Conservation (phyloP, 2,888 invertebrate genomes). For the Phania funesta region DNA sequence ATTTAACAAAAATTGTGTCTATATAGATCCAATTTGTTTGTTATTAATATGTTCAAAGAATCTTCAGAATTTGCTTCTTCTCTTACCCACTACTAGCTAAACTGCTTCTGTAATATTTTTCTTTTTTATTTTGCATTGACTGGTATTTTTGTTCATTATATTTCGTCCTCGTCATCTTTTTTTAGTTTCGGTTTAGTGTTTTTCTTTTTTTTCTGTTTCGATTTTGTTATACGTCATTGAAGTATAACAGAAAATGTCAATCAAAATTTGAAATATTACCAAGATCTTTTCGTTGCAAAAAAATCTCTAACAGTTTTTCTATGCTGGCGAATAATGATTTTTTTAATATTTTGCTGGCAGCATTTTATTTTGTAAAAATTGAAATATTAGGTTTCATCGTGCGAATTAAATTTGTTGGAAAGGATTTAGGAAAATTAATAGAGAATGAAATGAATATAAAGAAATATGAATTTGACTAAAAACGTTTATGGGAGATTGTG, state of each 20-base stretch:
- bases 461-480: no score
- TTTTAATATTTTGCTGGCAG: constrained; percentile 49
- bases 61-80: not conserved
- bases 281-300: constrained; percentile 37
- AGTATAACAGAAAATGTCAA: constrained; percentile 65
- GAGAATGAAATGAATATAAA: not conserved
- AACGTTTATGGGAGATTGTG: no score
- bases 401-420: constrained; percentile 9
- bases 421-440: not conserved
- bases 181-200: constrained; percentile 34
- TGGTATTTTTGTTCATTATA: constrained; percentile 34
- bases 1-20: no score
- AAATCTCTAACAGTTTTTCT: constrained; percentile 22
- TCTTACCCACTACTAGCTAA: not conserved
- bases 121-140: not conserved
- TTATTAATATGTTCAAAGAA: no score
- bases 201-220: constrained; percentile 25
- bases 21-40: no score
- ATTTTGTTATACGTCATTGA: constrained; percentile 50
- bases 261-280: constrained; percentile 66
- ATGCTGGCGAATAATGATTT: constrained; percentile 43
- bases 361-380: constrained; percentile 11
- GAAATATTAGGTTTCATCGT: constrained; percentile 12
- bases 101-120: not conserved
- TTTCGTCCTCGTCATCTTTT: constrained; percentile 51